Evolutionary conservation across 2,113 vertebrate species (phyloP).

Genomic region (Cavia aperea): DNA sequence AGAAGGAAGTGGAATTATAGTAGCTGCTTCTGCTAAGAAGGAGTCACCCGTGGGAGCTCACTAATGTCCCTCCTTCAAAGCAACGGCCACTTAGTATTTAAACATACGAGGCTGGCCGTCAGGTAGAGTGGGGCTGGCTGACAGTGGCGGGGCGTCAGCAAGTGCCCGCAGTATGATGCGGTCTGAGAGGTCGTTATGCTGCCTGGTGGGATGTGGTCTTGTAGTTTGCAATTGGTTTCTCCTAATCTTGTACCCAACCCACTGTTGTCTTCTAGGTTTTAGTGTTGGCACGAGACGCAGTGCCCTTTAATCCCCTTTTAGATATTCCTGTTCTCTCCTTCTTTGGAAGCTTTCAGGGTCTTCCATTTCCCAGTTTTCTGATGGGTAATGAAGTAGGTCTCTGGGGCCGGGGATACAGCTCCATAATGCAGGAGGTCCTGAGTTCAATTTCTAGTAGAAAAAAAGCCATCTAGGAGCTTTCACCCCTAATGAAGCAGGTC

Average conservation of each 20-base stretch:
- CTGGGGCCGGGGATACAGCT: too few species aligned
- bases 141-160: neutral
- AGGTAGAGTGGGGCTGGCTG: neutral
- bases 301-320: neutral
- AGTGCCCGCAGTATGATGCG: neutral
- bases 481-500: too few species aligned
- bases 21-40: neutral
- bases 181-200: neutral
- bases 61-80: neutral
- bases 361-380: neutral
- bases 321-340: neutral
- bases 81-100: neutral
- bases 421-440: too few species aligned
- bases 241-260: neutral
- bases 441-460: too few species aligned
- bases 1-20: neutral
- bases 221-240: neutral
- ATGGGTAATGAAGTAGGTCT: neutral
- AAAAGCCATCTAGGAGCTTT: too few species aligned
- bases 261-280: neutral
- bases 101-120: neutral
- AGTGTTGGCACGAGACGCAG: neutral
- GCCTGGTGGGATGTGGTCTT: neutral
- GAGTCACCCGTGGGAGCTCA: neutral
- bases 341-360: neutral